A percentile compares a stretch with the other conserved stretches of the same genome.
phyloP scores from a whole-genome alignment of 2,113 vertebrate species.

The Cathartes aura region DNA sequence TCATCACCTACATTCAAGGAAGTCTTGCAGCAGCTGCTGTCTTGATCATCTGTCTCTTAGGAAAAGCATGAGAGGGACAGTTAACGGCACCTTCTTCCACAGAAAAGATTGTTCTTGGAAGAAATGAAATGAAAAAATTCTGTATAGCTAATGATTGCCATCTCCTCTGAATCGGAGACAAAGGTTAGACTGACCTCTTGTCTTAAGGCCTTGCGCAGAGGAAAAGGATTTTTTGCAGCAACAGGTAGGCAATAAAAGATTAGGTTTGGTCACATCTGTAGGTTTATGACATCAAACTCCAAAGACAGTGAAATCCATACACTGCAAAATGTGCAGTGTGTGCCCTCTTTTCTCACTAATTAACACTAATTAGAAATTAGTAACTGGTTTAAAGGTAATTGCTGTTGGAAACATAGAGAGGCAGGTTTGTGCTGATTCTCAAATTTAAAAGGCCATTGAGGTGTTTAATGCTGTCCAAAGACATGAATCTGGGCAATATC shows the following conservation, averaged over 20 bases:
- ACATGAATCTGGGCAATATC: background rate
- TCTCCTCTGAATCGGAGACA: background rate
- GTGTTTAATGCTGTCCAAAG: background rate
- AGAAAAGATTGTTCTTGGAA: background rate
- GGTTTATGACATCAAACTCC: background rate
- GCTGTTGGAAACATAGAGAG: background rate
- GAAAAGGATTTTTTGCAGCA: background rate
- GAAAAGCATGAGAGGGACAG: background rate
- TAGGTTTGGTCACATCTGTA: background rate
- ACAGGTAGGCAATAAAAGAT: background rate
- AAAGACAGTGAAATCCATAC: background rate
- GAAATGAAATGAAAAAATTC: background rate
- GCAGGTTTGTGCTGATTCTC: background rate
- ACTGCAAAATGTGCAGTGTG: background rate
- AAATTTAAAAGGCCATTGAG: background rate
- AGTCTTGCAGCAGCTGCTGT: background rate
- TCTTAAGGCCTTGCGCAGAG: background rate
- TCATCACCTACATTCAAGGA: background rate
- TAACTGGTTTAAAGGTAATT: background rate
- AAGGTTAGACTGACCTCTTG: background rate
- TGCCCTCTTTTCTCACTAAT: background rate
- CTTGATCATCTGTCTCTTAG: background rate
- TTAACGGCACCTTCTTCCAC: background rate
- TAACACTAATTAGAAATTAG: background rate
- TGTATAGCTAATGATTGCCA: background rate